Percentiles rank a stretch among this genome's conserved stretches.
These are phyloP conservation scores for Hylaeus anthracinus DNA, from an alignment of 1,140 invertebrate species.

Conservation along the genomic window DNA sequence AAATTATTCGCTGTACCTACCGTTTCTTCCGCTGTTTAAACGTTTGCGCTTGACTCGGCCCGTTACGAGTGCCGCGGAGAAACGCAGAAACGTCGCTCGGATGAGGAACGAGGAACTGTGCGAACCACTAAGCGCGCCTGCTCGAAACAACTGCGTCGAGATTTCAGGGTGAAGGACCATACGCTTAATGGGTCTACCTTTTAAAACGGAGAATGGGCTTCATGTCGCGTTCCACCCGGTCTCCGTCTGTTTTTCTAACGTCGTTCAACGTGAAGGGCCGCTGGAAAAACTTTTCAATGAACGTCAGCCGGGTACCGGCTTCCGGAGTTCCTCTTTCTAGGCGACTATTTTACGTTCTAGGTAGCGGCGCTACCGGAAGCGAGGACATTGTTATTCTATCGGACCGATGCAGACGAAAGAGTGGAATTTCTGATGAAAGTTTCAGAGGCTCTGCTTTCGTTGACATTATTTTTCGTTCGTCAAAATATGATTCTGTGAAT, in stretches of 20 bases:
- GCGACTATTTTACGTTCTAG: too few species aligned
- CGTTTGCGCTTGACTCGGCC: not conserved
- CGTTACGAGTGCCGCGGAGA: not conserved
- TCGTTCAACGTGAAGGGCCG: not conserved
- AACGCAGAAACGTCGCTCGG: not conserved
- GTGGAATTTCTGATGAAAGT: too few species aligned
- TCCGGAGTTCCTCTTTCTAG: not conserved
- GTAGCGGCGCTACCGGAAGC: too few species aligned
- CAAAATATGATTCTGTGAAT: too few species aligned
- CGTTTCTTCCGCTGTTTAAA: conserved; percentile 1
- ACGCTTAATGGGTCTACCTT: conserved; percentile 21
- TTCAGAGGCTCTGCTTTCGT: too few species aligned
- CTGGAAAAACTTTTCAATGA: not conserved
- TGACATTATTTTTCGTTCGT: too few species aligned
- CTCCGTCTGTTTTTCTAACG: conserved; percentile 6
- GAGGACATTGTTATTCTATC: too few species aligned
- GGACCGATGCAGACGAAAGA: too few species aligned
- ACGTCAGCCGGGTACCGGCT: not conserved
- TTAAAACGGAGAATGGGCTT: conserved; percentile 8
- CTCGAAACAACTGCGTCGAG: conserved; percentile 38
- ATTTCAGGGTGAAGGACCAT: conserved; percentile 30
- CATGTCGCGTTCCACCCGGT: not conserved
- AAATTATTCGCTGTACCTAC: conserved; percentile 33
- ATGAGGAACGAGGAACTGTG: not conserved
- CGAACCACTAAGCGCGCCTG: not conserved